Evolutionary conservation across 2,113 vertebrate species (phyloP).

Genomic region (Chaetodon auriga): DNA sequence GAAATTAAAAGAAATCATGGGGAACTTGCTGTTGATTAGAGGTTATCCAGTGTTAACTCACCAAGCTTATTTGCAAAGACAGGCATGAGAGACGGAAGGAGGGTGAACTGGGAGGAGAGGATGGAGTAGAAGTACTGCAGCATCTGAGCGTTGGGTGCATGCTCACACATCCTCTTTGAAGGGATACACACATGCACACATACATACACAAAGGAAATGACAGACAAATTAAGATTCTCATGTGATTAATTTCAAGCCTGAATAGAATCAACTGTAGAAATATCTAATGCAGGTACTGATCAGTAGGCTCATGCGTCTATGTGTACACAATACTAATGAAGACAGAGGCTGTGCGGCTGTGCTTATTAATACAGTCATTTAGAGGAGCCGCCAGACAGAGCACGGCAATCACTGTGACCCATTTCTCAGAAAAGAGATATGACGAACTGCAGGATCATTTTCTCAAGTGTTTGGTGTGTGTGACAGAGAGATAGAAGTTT

Average conservation of each 20-base stretch:
- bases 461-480: slow-evolving; percentile 26
- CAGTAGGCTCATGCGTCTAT: neutral
- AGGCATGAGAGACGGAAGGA: slow-evolving; percentile 87
- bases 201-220: slow-evolving; percentile 28
- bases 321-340: slow-evolving; percentile 38
- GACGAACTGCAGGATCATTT: slow-evolving; percentile 21
- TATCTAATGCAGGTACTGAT: slow-evolving; percentile 31
- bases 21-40: neutral
- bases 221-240: slow-evolving; percentile 3
- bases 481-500: slow-evolving; percentile 9
- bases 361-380: slow-evolving; percentile 47
- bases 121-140: slow-evolving; percentile 90
- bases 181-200: slow-evolving; percentile 49
- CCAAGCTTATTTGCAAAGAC: slow-evolving; percentile 92
- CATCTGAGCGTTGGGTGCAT: slow-evolving; percentile 77
- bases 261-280: slow-evolving; percentile 9
- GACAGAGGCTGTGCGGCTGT: slow-evolving; percentile 20
- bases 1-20: slow-evolving; percentile 1
- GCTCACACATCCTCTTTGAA: slow-evolving; percentile 86
- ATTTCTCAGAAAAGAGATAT: slow-evolving; percentile 33
- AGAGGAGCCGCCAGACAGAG: slow-evolving; percentile 14
- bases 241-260: slow-evolving; percentile 9
- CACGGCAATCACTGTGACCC: slow-evolving; percentile 21
- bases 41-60: slow-evolving; percentile 72
- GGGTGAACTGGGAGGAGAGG: slow-evolving; percentile 87